Evolutionary conservation across 2,797 vertebrate species (phyloP), one percentile per base, ranked within the genome.

Genomic region (Calcarius lapponicus): DNA sequence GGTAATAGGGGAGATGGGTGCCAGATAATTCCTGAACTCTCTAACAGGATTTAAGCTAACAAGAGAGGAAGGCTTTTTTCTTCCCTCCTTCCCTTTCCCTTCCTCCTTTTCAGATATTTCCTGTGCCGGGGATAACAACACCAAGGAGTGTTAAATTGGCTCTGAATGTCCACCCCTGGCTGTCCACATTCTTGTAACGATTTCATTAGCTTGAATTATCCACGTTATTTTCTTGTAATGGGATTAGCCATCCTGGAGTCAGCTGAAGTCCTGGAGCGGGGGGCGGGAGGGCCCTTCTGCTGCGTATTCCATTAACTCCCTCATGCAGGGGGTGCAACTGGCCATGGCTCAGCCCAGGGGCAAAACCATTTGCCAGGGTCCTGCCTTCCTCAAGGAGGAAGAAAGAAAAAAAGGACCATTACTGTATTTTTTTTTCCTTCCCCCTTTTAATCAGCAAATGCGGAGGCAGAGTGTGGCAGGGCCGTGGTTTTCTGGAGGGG

Each of bases 131-230:
- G 92, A 94, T 95, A 97, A 96, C 90, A 89, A 76, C 96, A 92
- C 90, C 90, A 47, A 97, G 97, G 95, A 96, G 93, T 97, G 96
- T 95, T 97, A 96, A 96, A 97, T 97, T 97, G 97, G 94, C 87
- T 97, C 97, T 97, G 96, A 97, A 96, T 95, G 96, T 97, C 97
- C 97, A 98, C 97, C 97, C 97, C 97, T 97, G 97, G 95, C 98
- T 96, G 97, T 93, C 97, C 93, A 92, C 96, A 96, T 98, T 97
- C 97, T 98, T 94, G 88, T 96, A 97, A 98, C 96, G 95, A 98
- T 98, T 98, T 98, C 97, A 98, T 98, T 97, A 98, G 97, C 97
- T 94, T 97, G 96, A 98, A 98, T 98, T 98, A 97, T 96, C 97
- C 97, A 97, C 96, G 97, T 98, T 98, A 98, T 98, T 98, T 98